A percentile compares a stretch with the other conserved stretches of the same genome.
Evolutionary conservation across 2,113 vertebrate species (phyloP).

Genomic region (Tupaia tana): DNA sequence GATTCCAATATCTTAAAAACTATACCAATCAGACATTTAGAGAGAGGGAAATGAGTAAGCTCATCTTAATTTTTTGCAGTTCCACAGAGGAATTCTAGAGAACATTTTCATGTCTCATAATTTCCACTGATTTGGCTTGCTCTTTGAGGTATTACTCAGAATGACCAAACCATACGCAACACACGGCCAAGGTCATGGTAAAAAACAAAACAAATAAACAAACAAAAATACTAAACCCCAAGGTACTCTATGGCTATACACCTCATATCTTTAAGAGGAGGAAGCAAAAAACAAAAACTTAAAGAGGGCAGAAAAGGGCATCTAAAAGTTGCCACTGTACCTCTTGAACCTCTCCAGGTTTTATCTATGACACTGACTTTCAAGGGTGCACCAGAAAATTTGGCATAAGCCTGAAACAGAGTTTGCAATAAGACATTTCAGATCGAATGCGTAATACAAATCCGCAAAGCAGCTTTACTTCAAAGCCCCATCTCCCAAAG

Average conservation of each 20-base stretch:
- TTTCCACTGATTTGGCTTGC: conserved; percentile 56
- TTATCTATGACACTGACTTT: conserved; percentile 91
- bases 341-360: conserved; percentile 94
- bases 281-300: background rate
- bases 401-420: conserved; percentile 94
- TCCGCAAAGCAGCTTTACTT: background rate
- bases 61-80: background rate
- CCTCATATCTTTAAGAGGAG: background rate
- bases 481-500: background rate
- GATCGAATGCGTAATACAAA: background rate
- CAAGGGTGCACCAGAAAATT: conserved; percentile 94
- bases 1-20: background rate
- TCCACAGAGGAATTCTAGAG: background rate
- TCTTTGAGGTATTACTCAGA: conserved; percentile 48
- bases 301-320: background rate
- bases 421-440: conserved; percentile 38
- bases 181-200: conserved; percentile 30
- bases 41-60: background rate
- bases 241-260: background rate
- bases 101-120: conserved; percentile 33
- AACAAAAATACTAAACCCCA: background rate
- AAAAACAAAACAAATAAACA: background rate
- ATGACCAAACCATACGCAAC: conserved; percentile 6
- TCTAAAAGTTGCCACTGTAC: conserved; percentile 83
- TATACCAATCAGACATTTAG: background rate